Base-by-base conservation (phyloP, 2,888 invertebrate genomes). In the Odontomyia ornata region DNA sequence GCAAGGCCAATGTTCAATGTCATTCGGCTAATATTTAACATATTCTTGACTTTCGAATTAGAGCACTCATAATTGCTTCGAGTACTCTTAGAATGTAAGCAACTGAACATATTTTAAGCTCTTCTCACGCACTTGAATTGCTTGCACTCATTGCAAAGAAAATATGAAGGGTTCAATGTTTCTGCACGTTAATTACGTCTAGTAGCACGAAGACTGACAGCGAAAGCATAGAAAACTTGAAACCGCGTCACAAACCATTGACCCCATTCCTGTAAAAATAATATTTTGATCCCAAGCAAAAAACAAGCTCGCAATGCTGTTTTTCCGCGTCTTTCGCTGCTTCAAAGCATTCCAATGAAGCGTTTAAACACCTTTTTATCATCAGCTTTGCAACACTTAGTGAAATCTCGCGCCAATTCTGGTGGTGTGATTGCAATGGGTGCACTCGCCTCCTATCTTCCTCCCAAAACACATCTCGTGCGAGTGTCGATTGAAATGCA, bases 171-270 rank as follows among this genome's bases (percentile, higher is more conserved):
- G 3, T 36, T 36, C 36, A 36, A 36, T 36, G 36, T 36, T 5
- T 36, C 36, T 36, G 36, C 36, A 36, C 36, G 9, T 36, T 36
- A 36, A 36, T 36, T 36, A 36, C 36, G 36, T 36, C 36, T 36
- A 36, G 5, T 9, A n/a, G n/a, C 36, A 9, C 36, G 3, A 9
- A 5, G 36, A 5, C 5, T 36, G 36, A 36, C 36, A 36, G 9
- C 36, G 36, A 36, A 36, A 36, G 36, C 36, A 5, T 5, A 36
- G 36, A 36, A 9, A 36, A 9, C 5, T 36, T 9, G 5, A n/a
- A 36, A 36, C 36, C 57, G 57, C 57, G 23, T 23, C 57, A 60
- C 57, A 60, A 60, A 23, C 21, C 57, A 25, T 60, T 60, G 57
- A 60, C 57, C 57, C 25, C 25, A 18, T 60, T 60, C 13, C 57